Percentiles rank a stretch among this genome's conserved stretches.
These are phyloP conservation scores for Pterocles burchelli DNA, from an alignment of 2,113 vertebrate genomes.

Conservation along the genomic window DNA sequence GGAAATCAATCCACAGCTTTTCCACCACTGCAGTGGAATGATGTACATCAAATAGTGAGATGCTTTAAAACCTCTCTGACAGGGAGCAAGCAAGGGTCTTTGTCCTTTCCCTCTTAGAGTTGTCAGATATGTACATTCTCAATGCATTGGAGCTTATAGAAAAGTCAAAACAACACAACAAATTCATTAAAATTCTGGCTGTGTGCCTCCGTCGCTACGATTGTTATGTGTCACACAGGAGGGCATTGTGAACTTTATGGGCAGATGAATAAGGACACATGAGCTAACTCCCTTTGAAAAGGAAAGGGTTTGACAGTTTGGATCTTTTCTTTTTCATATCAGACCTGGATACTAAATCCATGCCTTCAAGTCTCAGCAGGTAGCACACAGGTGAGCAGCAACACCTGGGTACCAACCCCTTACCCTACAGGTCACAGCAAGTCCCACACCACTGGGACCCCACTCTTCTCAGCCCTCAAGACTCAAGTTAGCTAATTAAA, in stretches of 20 bases:
- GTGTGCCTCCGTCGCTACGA: background rate
- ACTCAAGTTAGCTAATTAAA: background rate
- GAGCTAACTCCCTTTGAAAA: background rate
- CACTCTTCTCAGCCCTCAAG: background rate
- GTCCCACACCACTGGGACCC: background rate
- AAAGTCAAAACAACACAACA: background rate
- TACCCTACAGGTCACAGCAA: background rate
- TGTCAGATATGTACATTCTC: background rate
- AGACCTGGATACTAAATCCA: background rate
- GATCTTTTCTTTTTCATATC: background rate
- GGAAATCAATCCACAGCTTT: background rate
- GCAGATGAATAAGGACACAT: background rate
- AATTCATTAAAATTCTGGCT: background rate
- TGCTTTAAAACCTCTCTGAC: background rate
- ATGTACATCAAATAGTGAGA: background rate
- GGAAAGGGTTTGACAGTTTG: background rate
- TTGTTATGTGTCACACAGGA: background rate
- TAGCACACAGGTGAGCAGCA: fast-evolving
- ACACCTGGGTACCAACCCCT: background rate
- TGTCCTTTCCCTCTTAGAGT: background rate
- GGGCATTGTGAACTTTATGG: background rate
- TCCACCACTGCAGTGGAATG: background rate
- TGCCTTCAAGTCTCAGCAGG: background rate
- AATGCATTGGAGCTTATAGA: background rate
- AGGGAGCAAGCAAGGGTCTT: background rate